These are phyloP conservation scores for Platynereis dumerilii DNA, from an alignment of 2,888 invertebrate species.

Conservation along the genomic window DNA sequence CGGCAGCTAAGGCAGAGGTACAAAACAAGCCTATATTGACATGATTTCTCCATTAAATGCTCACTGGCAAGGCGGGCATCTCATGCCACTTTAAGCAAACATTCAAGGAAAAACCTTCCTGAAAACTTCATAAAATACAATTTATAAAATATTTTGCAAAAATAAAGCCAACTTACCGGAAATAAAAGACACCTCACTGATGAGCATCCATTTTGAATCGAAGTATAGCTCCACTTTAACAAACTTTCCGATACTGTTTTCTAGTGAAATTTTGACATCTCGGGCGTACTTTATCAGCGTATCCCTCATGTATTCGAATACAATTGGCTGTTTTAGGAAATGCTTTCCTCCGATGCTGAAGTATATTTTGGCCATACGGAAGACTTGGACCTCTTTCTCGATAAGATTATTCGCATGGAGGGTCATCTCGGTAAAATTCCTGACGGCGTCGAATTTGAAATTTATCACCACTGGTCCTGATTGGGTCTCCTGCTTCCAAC, in stretches of 20 bases:
- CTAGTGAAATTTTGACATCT: slow-evolving; percentile 82
- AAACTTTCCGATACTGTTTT: slow-evolving; percentile 81
- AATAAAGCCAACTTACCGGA: slow-evolving; percentile 70
- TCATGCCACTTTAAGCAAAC: too few relatives aligned
- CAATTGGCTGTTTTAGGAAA: slow-evolving; percentile 79
- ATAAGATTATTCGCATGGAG: slow-evolving; percentile 87
- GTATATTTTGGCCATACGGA: slow-evolving; percentile 78
- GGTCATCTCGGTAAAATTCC: slow-evolving; percentile 85
- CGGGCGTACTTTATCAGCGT: slow-evolving; percentile 80
- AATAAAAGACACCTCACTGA: slow-evolving; percentile 87
- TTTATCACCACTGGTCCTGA: slow-evolving; percentile 72
- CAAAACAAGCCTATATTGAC: too few relatives aligned
- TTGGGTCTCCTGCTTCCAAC: slow-evolving; percentile 77
- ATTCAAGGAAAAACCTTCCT: too few relatives aligned
- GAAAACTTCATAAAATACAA: too few relatives aligned
- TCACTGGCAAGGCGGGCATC: too few relatives aligned
- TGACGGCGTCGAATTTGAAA: slow-evolving; percentile 86
- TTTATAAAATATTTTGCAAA: too few relatives aligned
- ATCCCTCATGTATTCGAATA: slow-evolving; percentile 72
- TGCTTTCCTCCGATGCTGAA: slow-evolving; percentile 80
- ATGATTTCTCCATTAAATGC: too few relatives aligned
- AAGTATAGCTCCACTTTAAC: slow-evolving; percentile 79
- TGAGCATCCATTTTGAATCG: slow-evolving; percentile 84
- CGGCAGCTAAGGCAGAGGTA: too few relatives aligned
- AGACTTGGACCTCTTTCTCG: slow-evolving; percentile 84